Percentiles rank a stretch among this genome's conserved stretches.
phyloP scores from a whole-genome alignment of 1,140 invertebrate genomes.

The Drosophila nigromelanica region DNA sequence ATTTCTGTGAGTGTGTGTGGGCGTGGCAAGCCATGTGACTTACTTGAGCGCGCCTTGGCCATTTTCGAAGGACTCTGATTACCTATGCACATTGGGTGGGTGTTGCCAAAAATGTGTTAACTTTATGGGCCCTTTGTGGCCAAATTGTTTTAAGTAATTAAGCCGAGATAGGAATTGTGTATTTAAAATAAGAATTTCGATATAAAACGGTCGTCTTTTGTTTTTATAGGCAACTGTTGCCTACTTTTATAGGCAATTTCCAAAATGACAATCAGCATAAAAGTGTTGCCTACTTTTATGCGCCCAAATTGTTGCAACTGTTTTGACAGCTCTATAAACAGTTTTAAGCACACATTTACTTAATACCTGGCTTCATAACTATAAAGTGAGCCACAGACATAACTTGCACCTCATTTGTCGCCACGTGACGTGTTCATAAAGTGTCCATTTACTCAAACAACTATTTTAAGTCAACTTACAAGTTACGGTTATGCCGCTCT shows the following conservation, averaged over 20 bases:
- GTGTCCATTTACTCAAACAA: not conserved
- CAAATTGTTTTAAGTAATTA: conserved; percentile 28
- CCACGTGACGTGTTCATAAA: conserved; percentile 9
- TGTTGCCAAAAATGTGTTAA: conserved; percentile 32
- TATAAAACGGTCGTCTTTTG: too few relatives aligned
- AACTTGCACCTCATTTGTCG: not conserved
- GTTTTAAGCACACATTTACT: not conserved
- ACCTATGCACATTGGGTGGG: conserved; percentile 53
- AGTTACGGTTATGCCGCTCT: not conserved
- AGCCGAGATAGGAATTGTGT: conserved; percentile 2
- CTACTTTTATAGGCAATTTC: not conserved
- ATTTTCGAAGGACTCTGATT: conserved; percentile 65
- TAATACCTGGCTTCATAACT: conserved; percentile 18
- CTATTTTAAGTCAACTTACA: not conserved
- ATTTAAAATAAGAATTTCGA: not conserved
- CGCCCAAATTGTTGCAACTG: conserved; percentile 9
- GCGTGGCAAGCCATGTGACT: conserved; percentile 75
- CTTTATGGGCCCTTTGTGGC: conserved; percentile 42
- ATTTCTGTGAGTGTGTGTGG: conserved; percentile 49
- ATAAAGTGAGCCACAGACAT: conserved; percentile 2
- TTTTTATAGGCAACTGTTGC: conserved; percentile 14
- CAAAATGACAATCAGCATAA: not conserved
- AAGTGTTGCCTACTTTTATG: conserved; percentile 32
- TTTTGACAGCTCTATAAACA: conserved; percentile 2
- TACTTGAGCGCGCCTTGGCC: conserved; percentile 67